phyloP scores from a whole-genome alignment of 1,140 invertebrate genomes.

The Aphelinus atriplicis region DNA sequence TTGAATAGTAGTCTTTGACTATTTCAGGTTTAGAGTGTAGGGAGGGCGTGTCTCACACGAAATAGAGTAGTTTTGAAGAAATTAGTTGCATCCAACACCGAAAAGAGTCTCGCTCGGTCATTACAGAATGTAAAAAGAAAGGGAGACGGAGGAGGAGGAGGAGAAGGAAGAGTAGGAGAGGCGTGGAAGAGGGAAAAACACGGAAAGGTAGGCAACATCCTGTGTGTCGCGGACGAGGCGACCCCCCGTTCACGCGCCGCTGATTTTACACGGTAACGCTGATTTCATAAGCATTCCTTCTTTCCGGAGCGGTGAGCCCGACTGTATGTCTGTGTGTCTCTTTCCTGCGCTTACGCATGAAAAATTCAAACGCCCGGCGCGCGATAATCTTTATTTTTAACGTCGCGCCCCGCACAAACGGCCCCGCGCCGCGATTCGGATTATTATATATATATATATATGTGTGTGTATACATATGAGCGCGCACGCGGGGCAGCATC shows the following conservation, averaged over 20 bases:
- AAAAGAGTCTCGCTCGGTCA: conserved; percentile 10
- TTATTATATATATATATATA: background rate
- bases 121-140: background rate
- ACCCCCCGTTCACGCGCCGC: conserved; percentile 50
- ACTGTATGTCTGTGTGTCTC: background rate
- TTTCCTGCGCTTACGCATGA: background rate
- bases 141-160: background rate
- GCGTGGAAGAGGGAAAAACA: conserved; percentile 39
- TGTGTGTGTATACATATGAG: too few species aligned
- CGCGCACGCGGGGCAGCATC: too few species aligned
- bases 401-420: background rate
- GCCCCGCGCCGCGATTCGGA: conserved; percentile 1
- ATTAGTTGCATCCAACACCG: conserved; percentile 37
- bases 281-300: conserved; percentile 57
- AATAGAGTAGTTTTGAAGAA: conserved; percentile 36
- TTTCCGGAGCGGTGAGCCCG: conserved; percentile 40
- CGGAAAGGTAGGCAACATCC: conserved; percentile 56
- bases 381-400: conserved; percentile 30
- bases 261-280: conserved; percentile 56
- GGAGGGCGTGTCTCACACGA: too few species aligned
- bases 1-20: too few species aligned
- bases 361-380: conserved; percentile 19
- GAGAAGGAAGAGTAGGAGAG: background rate
- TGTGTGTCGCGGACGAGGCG: conserved; percentile 48
- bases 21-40: too few species aligned